Evolutionary conservation across 2,888 invertebrate genomes (phyloP).

Genomic region (Nasonia oneida): DNA sequence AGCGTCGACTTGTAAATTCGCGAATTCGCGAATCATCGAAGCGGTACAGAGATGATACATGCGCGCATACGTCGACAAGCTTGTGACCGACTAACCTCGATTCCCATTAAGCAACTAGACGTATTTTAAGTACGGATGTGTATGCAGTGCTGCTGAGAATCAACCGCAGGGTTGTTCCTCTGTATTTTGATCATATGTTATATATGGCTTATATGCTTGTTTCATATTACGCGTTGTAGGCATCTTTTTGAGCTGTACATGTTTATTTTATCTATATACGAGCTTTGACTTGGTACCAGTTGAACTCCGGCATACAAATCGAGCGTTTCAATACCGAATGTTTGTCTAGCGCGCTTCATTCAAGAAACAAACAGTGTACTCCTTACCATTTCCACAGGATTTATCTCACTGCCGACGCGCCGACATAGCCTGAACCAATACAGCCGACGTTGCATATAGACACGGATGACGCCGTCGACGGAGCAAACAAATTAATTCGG

Average conservation of each 20-base stretch:
- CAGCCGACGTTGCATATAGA: background rate
- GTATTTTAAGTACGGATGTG: background rate
- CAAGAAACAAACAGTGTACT: background rate
- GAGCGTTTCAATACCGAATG: background rate
- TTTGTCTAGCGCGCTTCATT: background rate
- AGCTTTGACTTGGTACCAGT: background rate
- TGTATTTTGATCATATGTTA: too few relatives aligned
- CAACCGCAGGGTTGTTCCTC: background rate
- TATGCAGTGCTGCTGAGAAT: background rate
- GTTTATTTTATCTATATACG: background rate
- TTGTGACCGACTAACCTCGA: slow-evolving; percentile 42
- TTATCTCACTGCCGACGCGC: too few relatives aligned
- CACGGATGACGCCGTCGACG: background rate
- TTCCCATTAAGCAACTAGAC: slow-evolving; percentile 25
- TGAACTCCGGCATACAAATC: background rate
- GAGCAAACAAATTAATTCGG: background rate
- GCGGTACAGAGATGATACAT: background rate
- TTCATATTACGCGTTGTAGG: too few relatives aligned
- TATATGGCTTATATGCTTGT: too few relatives aligned
- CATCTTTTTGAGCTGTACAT: background rate
- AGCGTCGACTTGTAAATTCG: slow-evolving; percentile 1
- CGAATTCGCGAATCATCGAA: slow-evolving; percentile 9
- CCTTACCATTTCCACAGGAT: too few relatives aligned
- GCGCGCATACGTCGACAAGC: background rate
- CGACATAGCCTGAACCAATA: too few relatives aligned